A percentile compares a stretch with the other conserved stretches of the same genome.
Evolutionary conservation across 2,797 vertebrate species (phyloP).

Genomic region (Alexandromys oeconomus): DNA sequence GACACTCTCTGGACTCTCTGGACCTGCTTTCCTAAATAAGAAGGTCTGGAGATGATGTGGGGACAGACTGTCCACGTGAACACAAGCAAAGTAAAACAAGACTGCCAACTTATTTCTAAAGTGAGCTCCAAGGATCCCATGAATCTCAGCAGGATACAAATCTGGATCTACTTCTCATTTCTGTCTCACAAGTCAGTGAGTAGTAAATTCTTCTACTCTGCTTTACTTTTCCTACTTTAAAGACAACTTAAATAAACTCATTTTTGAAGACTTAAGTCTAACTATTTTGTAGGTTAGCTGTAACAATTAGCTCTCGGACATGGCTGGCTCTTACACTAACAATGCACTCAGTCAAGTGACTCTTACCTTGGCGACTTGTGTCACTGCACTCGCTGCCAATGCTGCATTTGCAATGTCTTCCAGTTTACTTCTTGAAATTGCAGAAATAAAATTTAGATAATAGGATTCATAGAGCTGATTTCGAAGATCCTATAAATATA

Average conservation of each 20-base stretch:
- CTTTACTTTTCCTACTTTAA: conserved; percentile 17
- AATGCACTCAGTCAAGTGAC: not conserved
- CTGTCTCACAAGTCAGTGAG: conserved; percentile 37
- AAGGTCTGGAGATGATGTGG: not conserved
- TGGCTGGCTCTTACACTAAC: conserved; percentile 2
- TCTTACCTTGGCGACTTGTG: conserved; percentile 96
- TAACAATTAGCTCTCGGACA: conserved; percentile 37
- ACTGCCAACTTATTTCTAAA: conserved; percentile 36
- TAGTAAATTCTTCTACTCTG: conserved; percentile 5
- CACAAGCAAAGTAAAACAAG: conserved; percentile 12
- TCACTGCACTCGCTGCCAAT: conserved; percentile 95
- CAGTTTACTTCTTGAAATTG: conserved; percentile 98
- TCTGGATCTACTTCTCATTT: not conserved
- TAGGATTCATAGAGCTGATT: conserved; percentile 98
- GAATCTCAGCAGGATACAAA: conserved; percentile 43
- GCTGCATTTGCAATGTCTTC: conserved; percentile 98
- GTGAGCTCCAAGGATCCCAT: conserved; percentile 17
- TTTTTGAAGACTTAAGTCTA: not conserved
- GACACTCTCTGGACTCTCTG: not conserved
- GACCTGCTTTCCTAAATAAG: conserved; percentile 30
- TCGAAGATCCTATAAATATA: conserved; percentile 93
- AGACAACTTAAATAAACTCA: conserved; percentile 49
- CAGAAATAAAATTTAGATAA: conserved; percentile 99
- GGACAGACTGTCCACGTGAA: not conserved
- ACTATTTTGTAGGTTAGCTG: conserved; percentile 15